Base-by-base conservation (phyloP, 2,888 invertebrate species). In the Craniophora ligustri region DNA sequence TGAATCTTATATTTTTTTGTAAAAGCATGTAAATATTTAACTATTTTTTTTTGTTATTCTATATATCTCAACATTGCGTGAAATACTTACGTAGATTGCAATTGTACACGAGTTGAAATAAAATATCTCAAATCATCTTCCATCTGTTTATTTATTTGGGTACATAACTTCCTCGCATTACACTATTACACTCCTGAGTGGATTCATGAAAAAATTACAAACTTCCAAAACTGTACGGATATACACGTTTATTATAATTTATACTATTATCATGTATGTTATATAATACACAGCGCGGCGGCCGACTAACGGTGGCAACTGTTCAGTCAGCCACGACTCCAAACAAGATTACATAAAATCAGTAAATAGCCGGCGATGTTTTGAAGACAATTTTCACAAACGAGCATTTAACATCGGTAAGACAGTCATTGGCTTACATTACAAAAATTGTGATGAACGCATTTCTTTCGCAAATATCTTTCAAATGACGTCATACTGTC, bases 171-270 rank as follows among this genome's bases (percentile, higher is more conserved):
- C 78, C 77, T 83, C 81, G 79, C 81, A 72, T 70, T 77, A 85
- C 79, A 85, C 72, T 67, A 65, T 78, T 79, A 81, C 77, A 83
- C 73, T 77, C 78, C 72, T 65, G 75, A 67, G 76, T 74, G 73
- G 75, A 76, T 74, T 75, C 72, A 79, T 89, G 86, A 80, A 87
- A 89, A 72, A 88, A 88, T 83, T 87, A 88, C 85, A 88, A 88
- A 86, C 75, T 71, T 79, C 81, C 75, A 75, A 82, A 72, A 79
- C 60, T 54, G 53, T 54, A 48, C 34, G 49, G 62, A 23, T 64
- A 58, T 66, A 42, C 71, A 67, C 74, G 59, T 68, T 68, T 59
- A 61, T 69, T 60, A 72, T 72, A 72, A 71, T 73, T 75, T 75
- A 73, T 67, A 66, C 67, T 67, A 68, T 56, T 75, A 51, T 55